Evolutionary conservation across 2,888 invertebrate species (phyloP).

Genomic region (Flexamia atlantica): DNA sequence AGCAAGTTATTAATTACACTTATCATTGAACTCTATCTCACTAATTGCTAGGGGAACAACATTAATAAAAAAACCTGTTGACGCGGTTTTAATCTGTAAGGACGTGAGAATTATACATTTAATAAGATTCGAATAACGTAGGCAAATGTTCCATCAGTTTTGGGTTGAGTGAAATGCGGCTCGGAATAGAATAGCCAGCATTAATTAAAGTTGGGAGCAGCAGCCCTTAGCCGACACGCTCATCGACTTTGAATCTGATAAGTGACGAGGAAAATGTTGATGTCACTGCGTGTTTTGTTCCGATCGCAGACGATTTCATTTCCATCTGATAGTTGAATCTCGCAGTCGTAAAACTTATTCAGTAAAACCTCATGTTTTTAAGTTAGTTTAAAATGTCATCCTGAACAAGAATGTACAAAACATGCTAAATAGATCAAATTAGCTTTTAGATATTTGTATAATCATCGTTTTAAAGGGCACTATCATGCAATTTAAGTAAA

Average conservation of each 20-base stretch:
- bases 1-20: too few species aligned
- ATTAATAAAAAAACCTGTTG: constrained; percentile 12
- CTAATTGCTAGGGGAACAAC: too few species aligned
- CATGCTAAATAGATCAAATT: too few species aligned
- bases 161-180: constrained; percentile 5
- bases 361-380: too few species aligned
- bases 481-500: too few species aligned
- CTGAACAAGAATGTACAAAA: too few species aligned
- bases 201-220: constrained; percentile 53
- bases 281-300: constrained; percentile 26
- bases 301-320: not conserved
- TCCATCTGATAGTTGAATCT: too few species aligned
- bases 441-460: too few species aligned
- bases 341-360: too few species aligned
- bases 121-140: not conserved
- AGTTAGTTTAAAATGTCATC: too few species aligned
- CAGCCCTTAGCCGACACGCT: not conserved
- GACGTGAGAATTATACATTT: not conserved
- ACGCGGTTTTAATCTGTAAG: not conserved
- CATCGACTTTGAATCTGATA: constrained; percentile 19
- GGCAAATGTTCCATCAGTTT: not conserved
- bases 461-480: too few species aligned
- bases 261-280: constrained; percentile 37
- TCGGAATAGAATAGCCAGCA: not conserved
- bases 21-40: too few species aligned